Conservation (phyloP, 2,888 invertebrate species). For the Meliscaeva auricollis region DNA sequence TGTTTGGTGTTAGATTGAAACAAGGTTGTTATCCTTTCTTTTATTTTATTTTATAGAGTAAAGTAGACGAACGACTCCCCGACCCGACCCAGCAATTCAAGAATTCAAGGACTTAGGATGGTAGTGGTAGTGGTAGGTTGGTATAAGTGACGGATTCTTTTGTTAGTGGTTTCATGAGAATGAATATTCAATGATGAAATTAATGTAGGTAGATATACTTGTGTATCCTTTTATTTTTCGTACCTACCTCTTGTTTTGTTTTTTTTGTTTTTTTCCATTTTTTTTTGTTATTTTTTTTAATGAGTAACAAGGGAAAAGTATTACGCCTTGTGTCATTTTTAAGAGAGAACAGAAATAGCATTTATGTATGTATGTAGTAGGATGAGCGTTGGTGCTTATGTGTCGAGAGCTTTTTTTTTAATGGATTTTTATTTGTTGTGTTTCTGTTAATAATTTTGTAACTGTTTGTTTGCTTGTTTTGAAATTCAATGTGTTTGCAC, state of each 20-base stretch:
- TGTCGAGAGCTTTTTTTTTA: background rate
- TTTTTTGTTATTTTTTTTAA: slow-evolving; percentile 16
- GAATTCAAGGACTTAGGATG: no score
- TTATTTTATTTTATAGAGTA: slow-evolving; percentile 23
- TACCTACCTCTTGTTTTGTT: no score
- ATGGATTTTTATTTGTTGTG: no score
- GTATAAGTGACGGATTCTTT: slow-evolving; percentile 54
- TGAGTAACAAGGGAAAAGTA: slow-evolving; percentile 4
- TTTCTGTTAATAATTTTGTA: no score
- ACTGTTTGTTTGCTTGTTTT: no score
- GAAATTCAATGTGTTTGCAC: no score
- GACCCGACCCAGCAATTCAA: slow-evolving; percentile 4
- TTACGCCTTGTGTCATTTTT: background rate
- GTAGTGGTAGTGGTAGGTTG: slow-evolving; percentile 17
- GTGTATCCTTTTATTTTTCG: slow-evolving; percentile 32
- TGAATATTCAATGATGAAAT: slow-evolving; percentile 68
- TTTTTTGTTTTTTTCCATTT: background rate
- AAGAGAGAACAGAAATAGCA: no score
- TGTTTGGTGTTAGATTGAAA: slow-evolving; percentile 51
- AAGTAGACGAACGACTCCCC: slow-evolving; percentile 2
- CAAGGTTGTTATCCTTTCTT: slow-evolving; percentile 43
- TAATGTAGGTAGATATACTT: background rate
- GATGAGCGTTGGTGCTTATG: background rate
- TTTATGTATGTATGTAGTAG: background rate
- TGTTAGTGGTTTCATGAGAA: slow-evolving; percentile 47